Percentiles rank a stretch among this genome's conserved stretches.
Evolutionary conservation across 2,113 vertebrate genomes (phyloP).

Genomic region (Anseranas semipalmata): DNA sequence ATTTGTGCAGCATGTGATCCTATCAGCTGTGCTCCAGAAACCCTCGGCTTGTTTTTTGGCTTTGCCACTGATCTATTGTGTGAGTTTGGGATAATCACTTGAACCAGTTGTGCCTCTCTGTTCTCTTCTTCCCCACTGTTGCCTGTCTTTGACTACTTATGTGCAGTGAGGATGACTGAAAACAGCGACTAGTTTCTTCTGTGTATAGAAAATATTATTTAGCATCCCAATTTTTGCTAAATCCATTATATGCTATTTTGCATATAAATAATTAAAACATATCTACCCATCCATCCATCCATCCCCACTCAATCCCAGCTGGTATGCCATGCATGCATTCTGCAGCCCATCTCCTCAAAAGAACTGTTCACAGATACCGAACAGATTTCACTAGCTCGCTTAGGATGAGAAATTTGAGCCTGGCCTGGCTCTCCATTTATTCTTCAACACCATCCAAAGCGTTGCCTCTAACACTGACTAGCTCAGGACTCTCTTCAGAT

Average conservation of each 20-base stretch:
- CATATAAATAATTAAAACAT: neutral
- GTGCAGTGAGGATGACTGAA: neutral
- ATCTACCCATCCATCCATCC: neutral
- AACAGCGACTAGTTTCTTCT: neutral
- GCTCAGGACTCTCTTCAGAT: neutral
- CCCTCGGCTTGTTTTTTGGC: slow-evolving; percentile 21
- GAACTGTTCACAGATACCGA: neutral
- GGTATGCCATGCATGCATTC: neutral
- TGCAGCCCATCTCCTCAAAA: neutral
- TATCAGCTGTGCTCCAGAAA: slow-evolving; percentile 36
- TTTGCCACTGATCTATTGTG: slow-evolving; percentile 15
- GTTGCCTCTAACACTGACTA: neutral
- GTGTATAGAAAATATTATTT: neutral
- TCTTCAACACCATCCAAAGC: neutral
- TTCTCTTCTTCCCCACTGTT: neutral
- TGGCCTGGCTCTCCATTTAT: neutral
- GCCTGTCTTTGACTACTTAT: neutral
- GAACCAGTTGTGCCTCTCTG: neutral
- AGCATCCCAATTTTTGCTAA: neutral
- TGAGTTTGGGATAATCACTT: slow-evolving; percentile 33
- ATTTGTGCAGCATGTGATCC: slow-evolving; percentile 34
- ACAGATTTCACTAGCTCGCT: neutral
- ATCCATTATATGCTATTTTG: neutral
- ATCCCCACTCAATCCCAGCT: neutral
- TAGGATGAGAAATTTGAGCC: neutral